Evolutionary conservation across 2,113 vertebrate species (phyloP), one percentile per base, ranked within the genome.

Genomic region (Gopherus flavomarginatus): DNA sequence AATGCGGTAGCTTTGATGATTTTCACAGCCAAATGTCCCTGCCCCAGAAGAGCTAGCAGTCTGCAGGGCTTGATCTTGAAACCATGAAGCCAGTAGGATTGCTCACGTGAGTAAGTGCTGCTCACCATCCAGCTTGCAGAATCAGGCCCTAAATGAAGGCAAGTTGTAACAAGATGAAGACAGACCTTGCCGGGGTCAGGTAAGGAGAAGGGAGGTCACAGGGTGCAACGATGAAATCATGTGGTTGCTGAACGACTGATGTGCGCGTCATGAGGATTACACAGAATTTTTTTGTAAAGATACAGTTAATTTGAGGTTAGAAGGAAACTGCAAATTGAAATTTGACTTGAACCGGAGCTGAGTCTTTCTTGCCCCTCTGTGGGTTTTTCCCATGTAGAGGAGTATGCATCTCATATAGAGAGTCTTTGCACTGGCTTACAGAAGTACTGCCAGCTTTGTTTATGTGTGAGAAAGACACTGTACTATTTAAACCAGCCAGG

Each of bases 41-140:
- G 65, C 79, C 92, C 85, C 89, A 95, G 27, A 84, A 77, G 79
- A 81, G 0, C 13, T 17, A 84, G 93, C n/a, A 59, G 78, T 87
- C 86, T 54, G 47, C n/a, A 86, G 87, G 88, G 92, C 59, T 44
- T 21, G 13, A 31, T 44, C 24, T 11, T 24, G 31, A 0, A 5
- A 29, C 38, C 49, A 22, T 52, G 27, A 29, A 72, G 86, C 81
- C 0, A 0, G 5, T 27, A 53, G 12, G 62, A 2, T 81, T 91
- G 59, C 0, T 2, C 50, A 78, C 6, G 24, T 2, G 4, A 56
- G 38, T 56, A 38, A 44, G 53, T 14, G 0, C 0, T 0, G 4
- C 27, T 42, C 0, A 0, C 1, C 35, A 26, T 27, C 11, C 38
- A 47, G 81, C 56, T 49, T 77, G 44, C 24, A 19, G 24, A 56